Evolutionary conservation across 2,888 invertebrate genomes (phyloP), one percentile per base, ranked within the genome.

Genomic region (Hypomecis punctinalis): DNA sequence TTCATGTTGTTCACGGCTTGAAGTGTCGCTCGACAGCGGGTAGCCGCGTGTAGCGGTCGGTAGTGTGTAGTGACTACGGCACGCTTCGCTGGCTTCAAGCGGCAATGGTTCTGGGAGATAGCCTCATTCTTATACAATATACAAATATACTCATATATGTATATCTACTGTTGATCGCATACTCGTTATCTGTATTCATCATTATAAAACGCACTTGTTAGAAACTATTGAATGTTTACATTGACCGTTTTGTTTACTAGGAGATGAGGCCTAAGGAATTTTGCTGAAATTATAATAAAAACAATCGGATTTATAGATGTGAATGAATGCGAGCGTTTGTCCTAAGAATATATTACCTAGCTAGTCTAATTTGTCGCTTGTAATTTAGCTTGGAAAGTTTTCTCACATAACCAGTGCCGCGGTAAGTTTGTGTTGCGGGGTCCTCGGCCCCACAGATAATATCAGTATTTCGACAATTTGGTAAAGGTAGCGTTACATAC

Each of bases 391-490:
- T 69, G 60, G 67, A 71, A 58, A 56, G 60, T 69, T 69, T 67
- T 75, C 89, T 90, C 89, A 84, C 85, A 84, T 77, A 82, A 83
- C 84, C 84, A 84, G 70, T 79, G 81, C 82, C 86, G 83, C 85
- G 76, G 82, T 84, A 80, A 76, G 87, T 90, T 90, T 90, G 86
- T 78, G 89, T 90, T 91, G 91, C 91, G 86, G 86, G 91, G 83
- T 79, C 74, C 68, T 76, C 71, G 80, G 77, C 82, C 86, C 82
- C 83, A 78, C 86, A 82, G 84, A 86, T 89, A 86, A 89, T 90
- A 91, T 90, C 92, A 91, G 92, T 93, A 92, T 93, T 91, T 91
- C 86, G 86, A 90, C 80, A 90, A 86, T 90, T 91, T 89, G 88
- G 86, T 91, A 90, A 90, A 73, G 73, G 90, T 92, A 92, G 92